Evolutionary conservation across 1,140 invertebrate species (phyloP), one percentile per base, ranked within the genome.

Genomic region (Bombus fervidus): DNA sequence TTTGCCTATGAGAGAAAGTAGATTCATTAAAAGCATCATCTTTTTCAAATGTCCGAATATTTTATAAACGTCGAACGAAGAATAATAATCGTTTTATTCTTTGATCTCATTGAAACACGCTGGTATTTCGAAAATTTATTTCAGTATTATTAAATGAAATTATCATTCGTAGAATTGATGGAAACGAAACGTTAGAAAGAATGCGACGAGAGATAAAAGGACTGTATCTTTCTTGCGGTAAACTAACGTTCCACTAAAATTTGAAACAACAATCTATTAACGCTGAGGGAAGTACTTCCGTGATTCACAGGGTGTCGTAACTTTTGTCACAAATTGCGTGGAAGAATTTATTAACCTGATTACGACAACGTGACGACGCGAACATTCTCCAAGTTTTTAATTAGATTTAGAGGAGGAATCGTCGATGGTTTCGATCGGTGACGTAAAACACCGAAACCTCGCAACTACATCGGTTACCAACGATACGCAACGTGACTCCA

Each of bases 361-460:
- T 81, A 81, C 47, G 68, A 5, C 22, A n/a, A 34, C 9, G 47
- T 53, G 47, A 53, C 47, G 47, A 53, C 28, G 34, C 79, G 34
- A 43, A 72, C 47, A 59, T 39, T n/a, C 53, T 81, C 39, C 28
- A 62, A 43, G 69, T 31, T 25, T 62, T 62, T 53, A 81, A 81
- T 81, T 73, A 73, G 53, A 81, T 81, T 81, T 81, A 41, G 28
- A 73, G 53, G n/a, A 39, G 68, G 68, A 43, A 81, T 41, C 22
- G 53, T 43, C 53, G 37, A 62, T 53, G 37, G 37, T 72, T 81
- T 47, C 37, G 79, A 62, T 72, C 64, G 43, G 18, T 81, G 68
- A 81, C 69, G 69, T 81, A 53, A 43, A 78, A 59, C 80, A 34
- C 4, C 57, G 80, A 81, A 81, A 73, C 53, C 69, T 34, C 5